Base-by-base conservation (phyloP, 2,888 invertebrate genomes). In the Drosophila rellima region DNA sequence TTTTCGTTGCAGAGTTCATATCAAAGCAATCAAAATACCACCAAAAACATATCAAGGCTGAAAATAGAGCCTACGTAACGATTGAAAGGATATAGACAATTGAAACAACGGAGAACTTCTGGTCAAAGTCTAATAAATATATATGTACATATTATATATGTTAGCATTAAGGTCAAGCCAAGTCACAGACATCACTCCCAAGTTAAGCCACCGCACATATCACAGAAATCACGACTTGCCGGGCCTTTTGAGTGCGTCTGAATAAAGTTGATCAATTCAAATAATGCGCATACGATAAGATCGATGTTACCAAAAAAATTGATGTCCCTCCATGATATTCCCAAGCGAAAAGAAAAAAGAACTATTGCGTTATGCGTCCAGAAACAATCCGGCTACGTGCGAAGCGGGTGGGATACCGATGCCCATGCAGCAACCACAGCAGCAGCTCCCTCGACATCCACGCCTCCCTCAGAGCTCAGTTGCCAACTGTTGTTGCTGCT, bases 241-340 rank as follows among this genome's bases (percentile, higher is more conserved):
- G 76, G 64, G 67, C 71, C 72, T 47, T 64, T 78, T 64, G 75
- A 81, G 88, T 68, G 77, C 72, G 80, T 73, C 77, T 77, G 71
- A 69, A 76, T 64, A 69, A 73, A 80, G 85, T 92, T 89, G 80
- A 88, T 84, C 83, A 83, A 85, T 87, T 90, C 90, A 90, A 88
- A 92, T 91, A 92, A 93, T 92, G 93, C 90, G 82, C 90, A 91
- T 91, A 91, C 90, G 91, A 89, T 92, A 92, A 88, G 90, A 92
- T 93, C 91, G 91, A 93, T 93, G 93, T 92, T 93, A 92, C 92
- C 92, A 92, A 91, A 90, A 92, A 90, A 92, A 90, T 92, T 92
- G 90, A 91, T 91, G 92, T 91, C 91, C 91, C 91, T 92, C 92
- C 92, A 93, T 93, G 93, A 91, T 91, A 91, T 92, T 93, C 92